phyloP scores from a whole-genome alignment of 2,113 vertebrate species.

The Ursus arctos region DNA sequence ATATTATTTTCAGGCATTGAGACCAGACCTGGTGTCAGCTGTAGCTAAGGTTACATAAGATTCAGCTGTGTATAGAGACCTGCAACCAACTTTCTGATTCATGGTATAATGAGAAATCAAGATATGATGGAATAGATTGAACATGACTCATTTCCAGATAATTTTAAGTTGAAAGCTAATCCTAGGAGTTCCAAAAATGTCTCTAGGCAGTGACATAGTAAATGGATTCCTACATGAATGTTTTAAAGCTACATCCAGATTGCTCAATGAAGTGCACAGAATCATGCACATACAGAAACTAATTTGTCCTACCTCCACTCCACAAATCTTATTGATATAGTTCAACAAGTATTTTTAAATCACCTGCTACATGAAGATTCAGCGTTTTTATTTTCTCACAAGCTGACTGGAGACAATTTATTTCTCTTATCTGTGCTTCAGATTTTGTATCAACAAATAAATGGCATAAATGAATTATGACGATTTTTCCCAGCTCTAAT shows the following conservation, averaged over 20 bases:
- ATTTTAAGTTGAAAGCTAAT: conserved; percentile 72
- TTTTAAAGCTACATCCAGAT: conserved; percentile 54
- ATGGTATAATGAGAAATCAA: conserved; percentile 46
- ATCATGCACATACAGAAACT: background rate
- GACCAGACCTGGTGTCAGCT: background rate
- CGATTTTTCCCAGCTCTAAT: background rate
- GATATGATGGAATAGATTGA: background rate
- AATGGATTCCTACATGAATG: conserved; percentile 51
- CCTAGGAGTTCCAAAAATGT: conserved; percentile 61
- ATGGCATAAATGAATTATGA: background rate
- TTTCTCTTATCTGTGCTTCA: background rate
- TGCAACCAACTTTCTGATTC: background rate
- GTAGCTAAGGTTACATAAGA: background rate
- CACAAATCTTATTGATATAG: background rate
- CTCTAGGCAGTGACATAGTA: conserved; percentile 26
- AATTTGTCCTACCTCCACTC: background rate
- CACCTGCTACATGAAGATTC: background rate
- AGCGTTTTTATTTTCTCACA: conserved; percentile 10
- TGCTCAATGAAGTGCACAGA: background rate
- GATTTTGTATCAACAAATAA: background rate
- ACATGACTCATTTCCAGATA: conserved; percentile 62
- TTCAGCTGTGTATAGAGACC: background rate
- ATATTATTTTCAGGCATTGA: background rate
- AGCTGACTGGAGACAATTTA: background rate
- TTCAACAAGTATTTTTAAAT: conserved; percentile 13